These are phyloP conservation scores for Coracias cyanogaster DNA, from an alignment of 2,797 vertebrate genomes.

Conservation along the genomic window DNA sequence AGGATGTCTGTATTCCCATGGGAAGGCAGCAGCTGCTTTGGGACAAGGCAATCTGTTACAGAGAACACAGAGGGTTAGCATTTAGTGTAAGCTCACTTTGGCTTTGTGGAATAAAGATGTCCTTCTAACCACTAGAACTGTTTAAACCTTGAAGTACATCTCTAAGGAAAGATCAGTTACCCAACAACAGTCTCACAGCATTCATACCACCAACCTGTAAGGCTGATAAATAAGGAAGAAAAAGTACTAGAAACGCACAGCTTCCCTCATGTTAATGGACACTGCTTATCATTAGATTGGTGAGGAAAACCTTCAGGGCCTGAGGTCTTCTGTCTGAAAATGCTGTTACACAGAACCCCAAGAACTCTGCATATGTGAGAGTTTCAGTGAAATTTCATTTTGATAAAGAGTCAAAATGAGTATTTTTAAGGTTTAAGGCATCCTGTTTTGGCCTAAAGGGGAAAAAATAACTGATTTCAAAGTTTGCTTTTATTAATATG, in stretches of 20 bases:
- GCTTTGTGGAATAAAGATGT: background rate
- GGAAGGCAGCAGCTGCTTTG: background rate
- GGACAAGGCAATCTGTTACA: background rate
- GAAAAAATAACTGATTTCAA: background rate
- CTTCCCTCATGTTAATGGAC: background rate
- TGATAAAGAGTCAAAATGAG: background rate
- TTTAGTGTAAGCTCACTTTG: background rate
- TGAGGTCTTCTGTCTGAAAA: background rate
- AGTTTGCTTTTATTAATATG: background rate
- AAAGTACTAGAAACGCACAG: background rate
- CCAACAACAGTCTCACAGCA: background rate
- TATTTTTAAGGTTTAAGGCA: background rate
- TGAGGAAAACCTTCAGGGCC: background rate
- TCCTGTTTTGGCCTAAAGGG: background rate
- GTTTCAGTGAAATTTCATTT: background rate
- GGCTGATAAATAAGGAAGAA: background rate
- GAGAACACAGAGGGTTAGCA: background rate
- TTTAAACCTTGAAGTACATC: background rate
- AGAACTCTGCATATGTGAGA: background rate
- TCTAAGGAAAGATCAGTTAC: background rate
- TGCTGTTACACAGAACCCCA: background rate
- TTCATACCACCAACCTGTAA: background rate
- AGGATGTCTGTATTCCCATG: background rate
- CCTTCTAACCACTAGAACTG: background rate
- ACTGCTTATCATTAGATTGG: background rate